Base-by-base conservation (phyloP, 2,888 invertebrate species). In the Torymus aiolomorphi region DNA sequence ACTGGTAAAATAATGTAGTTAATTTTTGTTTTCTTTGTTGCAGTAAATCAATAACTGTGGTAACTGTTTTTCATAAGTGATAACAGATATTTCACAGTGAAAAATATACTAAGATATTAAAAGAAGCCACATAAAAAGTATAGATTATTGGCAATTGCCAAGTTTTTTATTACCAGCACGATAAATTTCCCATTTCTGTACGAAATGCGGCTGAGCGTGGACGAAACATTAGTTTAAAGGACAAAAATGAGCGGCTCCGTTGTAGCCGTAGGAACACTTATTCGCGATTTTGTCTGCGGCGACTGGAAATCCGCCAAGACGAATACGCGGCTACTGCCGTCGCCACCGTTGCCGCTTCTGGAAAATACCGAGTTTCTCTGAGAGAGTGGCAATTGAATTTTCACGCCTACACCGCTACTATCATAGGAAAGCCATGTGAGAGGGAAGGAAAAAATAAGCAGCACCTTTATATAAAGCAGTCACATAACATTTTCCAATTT, bases 341-440 rank as follows among this genome's bases (percentile, higher is more conserved):
- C 13, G 24, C 13, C 42, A 12, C 81, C 76, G 51, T 51, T 8
- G 31, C 31, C 8, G 73, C 52, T 10, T 2, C 24, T 20, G 49
- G 57, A 73, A 18, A 54, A 59, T 51, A 56, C 62, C 65, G 65
- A 75, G 57, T 75, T 75, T 66, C 66, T 49, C 66, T 57, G 69
- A 51, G 69, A 82, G 83, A 83, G 83, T 24, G 80, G 82, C 86
- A 86, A 86, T 86, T 86, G 86, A 86, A 86, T 86, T 86, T 86
- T 86, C 85, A 85, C 62, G 54, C 52, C 49, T 61, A 54, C 31
- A 18, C 51, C n/a, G 71, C 62, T 49, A 59, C 59, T 59, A 14
- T 14, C 18, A 11, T 57, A 42, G 31, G 5, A 24, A 20, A 51
- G 51, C 49, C 18, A 59, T 24, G 16, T 3, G 57, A 66, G 51